Evolutionary conservation across 2,797 vertebrate genomes (phyloP).

Genomic region (Coilia nasus): DNA sequence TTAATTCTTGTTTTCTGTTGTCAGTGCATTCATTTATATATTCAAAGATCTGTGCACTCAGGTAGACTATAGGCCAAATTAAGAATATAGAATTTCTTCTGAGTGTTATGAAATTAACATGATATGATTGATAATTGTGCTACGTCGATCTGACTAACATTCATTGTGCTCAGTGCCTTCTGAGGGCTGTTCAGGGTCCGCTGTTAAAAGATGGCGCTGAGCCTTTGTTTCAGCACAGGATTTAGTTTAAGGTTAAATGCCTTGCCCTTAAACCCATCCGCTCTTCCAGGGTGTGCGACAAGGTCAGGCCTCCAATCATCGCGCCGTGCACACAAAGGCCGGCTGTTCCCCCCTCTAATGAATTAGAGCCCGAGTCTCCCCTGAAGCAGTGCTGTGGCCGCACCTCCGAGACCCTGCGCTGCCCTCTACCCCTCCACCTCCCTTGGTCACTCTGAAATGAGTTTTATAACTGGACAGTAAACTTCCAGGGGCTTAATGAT

Average conservation of each 20-base stretch:
- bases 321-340: slow-evolving; percentile 68
- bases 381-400: slow-evolving; percentile 39
- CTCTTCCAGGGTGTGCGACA: slow-evolving; percentile 72
- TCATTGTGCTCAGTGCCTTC: slow-evolving; percentile 40
- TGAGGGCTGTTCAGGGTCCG: slow-evolving; percentile 38
- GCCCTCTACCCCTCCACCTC: slow-evolving; percentile 64
- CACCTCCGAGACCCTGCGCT: slow-evolving; percentile 51
- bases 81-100: not conserved
- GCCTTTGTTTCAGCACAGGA: slow-evolving; percentile 65
- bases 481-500: slow-evolving; percentile 90
- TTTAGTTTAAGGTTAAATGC: slow-evolving; percentile 81
- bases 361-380: slow-evolving; percentile 61
- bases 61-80: not conserved
- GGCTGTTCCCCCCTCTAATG: slow-evolving; percentile 65
- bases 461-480: slow-evolving; percentile 88
- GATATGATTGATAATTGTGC: not conserved
- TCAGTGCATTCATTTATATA: not conserved
- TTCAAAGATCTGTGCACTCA: not conserved
- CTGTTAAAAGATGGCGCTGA: slow-evolving; percentile 51
- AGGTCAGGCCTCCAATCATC: slow-evolving; percentile 75
- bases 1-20: too few species aligned
- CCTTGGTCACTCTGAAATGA: slow-evolving; percentile 75
- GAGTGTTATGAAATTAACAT: not conserved
- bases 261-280: slow-evolving; percentile 79
- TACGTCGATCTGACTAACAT: slow-evolving; percentile 24